Evolutionary conservation across 2,113 vertebrate species (phyloP).

Genomic region (Callipepla squamata): DNA sequence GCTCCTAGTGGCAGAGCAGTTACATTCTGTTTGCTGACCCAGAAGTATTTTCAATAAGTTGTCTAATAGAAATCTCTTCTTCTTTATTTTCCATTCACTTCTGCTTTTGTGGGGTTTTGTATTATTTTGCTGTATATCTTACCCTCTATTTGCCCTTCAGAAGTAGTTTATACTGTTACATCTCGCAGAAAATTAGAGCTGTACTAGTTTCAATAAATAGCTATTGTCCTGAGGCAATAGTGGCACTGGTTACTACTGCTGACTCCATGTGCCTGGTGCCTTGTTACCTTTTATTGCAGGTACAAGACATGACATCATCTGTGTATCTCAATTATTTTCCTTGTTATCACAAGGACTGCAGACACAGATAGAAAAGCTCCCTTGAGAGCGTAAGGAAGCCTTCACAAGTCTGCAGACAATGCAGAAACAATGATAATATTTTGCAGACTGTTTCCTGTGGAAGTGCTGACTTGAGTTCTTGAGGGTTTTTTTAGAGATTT

Average conservation of each 20-base stretch:
- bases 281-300: not conserved
- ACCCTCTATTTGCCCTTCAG: not conserved
- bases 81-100: not conserved
- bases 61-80: not conserved
- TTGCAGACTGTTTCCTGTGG: not conserved
- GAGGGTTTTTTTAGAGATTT: not conserved
- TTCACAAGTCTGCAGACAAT: not conserved
- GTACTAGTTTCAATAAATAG: not conserved
- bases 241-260: not conserved
- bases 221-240: not conserved
- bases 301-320: not conserved
- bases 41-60: not conserved
- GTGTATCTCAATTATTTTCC: not conserved
- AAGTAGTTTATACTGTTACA: not conserved
- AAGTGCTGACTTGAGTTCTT: not conserved
- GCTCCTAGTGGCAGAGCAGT: not conserved
- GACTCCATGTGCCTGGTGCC: not conserved
- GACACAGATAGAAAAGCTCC: not conserved
- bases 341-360: not conserved
- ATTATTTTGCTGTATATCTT: not conserved
- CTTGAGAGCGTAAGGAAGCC: not conserved
- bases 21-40: not conserved
- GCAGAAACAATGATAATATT: not conserved
- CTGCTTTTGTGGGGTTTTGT: not conserved
- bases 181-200: accelerated